Percentiles rank a stretch among this genome's conserved stretches.
phyloP scores from a whole-genome alignment of 2,888 invertebrate genomes.

The Meteorus colon region DNA sequence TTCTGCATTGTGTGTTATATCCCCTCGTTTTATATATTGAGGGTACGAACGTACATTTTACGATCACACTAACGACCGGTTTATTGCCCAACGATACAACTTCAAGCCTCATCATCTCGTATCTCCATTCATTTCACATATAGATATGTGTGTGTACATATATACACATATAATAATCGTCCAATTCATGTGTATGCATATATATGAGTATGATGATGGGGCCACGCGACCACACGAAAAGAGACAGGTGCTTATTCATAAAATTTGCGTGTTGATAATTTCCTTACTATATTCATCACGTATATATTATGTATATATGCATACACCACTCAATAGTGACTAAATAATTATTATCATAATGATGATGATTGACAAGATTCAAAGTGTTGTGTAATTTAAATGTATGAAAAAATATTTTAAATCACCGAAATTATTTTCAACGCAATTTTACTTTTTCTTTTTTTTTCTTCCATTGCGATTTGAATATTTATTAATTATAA shows the following conservation, averaged over 20 bases:
- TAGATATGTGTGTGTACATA: neutral
- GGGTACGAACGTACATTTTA: constrained; percentile 57
- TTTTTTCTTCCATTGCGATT: too few relatives aligned
- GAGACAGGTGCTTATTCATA: constrained; percentile 35
- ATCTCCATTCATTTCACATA: constrained; percentile 19
- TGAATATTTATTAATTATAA: too few relatives aligned
- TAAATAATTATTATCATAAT: constrained; percentile 10
- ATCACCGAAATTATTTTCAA: too few relatives aligned
- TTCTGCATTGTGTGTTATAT: neutral
- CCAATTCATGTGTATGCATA: neutral
- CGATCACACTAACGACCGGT: constrained; percentile 65
- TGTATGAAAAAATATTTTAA: neutral
- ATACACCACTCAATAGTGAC: neutral
- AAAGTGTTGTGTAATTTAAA: constrained; percentile 1
- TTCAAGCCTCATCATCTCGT: constrained; percentile 23
- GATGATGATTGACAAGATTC: constrained; percentile 9
- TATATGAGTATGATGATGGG: neutral
- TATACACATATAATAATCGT: neutral
- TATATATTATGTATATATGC: constrained; percentile 9
- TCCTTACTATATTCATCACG: neutral
- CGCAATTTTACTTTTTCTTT: too few relatives aligned
- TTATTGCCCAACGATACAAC: constrained; percentile 54
- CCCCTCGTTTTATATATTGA: constrained; percentile 32
- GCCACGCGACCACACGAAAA: constrained; percentile 39
- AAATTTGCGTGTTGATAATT: constrained; percentile 41